Base-by-base conservation (phyloP, 1,140 invertebrate genomes). In the Bathynomus jamesi region DNA sequence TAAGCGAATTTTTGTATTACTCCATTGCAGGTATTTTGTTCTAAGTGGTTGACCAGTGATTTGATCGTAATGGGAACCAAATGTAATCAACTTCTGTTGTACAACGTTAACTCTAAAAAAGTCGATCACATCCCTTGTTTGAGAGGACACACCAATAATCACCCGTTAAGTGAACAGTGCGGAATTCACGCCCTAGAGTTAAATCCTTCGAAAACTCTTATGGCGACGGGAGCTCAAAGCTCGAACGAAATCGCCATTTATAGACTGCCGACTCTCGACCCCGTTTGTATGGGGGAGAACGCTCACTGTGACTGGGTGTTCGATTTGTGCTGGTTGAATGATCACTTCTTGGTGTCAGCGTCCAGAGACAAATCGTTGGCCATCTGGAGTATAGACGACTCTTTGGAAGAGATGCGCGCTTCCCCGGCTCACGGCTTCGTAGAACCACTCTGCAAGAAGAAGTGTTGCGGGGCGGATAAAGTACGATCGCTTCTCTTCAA, bases 31-130 rank as follows among this genome's bases (percentile, higher is more conserved):
- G 79, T 97, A 61, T 97, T 97, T 84, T 95, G 94, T 82, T 95
- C 94, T 0, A 91, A 96, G 82, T 98, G 95, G 95, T 85, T 98
- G 21, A 94, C 91, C 79, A 92, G 95, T 83, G 86, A 92, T 80
- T 94, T 96, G 85, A 91, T 97, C 71, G 93, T 96, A 3, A 94
- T 96, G 83, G 94, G 94, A 32, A 96, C 95, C 28, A 98, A 98
- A 82, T 98, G 95, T 82, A 97, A 97, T 84, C 86, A 89, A 53
- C 82, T 94, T 80, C 90, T 93, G 80, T 21, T 53, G 11, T 53
- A 53, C 21, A 53, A 53, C 40, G 40, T 53, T 53, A 53, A 21
- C 40, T 53, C 40, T 2, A 11, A 53, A 53, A 53, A 53, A 21
- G 5, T 53, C 21, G 40, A 53, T 5, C 88, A 91, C 77, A 96